These are phyloP conservation scores for Toxotes chatareus DNA, from an alignment of 2,113 vertebrate species.

Conservation along the genomic window DNA sequence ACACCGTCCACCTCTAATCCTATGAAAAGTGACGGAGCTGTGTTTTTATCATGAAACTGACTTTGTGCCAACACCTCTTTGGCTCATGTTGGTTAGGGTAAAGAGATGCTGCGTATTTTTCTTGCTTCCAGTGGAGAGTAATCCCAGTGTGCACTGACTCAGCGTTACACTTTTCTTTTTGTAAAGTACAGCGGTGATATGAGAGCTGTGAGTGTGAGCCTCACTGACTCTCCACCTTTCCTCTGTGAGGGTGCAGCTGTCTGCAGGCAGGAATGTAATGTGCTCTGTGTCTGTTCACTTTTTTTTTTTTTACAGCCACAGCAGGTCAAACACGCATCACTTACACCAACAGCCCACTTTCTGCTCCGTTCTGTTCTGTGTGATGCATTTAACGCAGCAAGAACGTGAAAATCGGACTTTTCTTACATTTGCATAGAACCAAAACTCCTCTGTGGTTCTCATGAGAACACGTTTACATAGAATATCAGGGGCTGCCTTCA, in stretches of 20 bases:
- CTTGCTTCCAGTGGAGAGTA: neutral
- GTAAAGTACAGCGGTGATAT: neutral
- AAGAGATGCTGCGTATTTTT: neutral
- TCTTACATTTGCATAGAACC: neutral
- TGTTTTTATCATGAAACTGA: neutral
- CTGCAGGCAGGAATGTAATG: conserved; percentile 25
- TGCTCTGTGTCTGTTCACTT: conserved; percentile 5
- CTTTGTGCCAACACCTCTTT: neutral
- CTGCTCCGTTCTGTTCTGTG: neutral
- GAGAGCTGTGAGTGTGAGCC: neutral
- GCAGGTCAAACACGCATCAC: neutral
- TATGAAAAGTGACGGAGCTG: neutral
- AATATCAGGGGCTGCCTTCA: neutral
- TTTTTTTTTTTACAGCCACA: conserved; percentile 1
- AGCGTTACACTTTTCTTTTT: neutral
- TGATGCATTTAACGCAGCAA: neutral
- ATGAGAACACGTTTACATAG: neutral
- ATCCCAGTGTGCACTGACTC: neutral
- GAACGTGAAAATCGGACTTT: neutral
- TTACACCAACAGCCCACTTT: neutral
- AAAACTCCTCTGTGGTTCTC: neutral
- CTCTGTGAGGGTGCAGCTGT: neutral
- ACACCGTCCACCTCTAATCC: too few species aligned
- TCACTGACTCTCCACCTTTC: neutral
- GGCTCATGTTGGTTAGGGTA: neutral